These are phyloP conservation scores for Hirtodrosophila cameraria DNA, from an alignment of 2,888 invertebrate genomes.

Conservation along the genomic window DNA sequence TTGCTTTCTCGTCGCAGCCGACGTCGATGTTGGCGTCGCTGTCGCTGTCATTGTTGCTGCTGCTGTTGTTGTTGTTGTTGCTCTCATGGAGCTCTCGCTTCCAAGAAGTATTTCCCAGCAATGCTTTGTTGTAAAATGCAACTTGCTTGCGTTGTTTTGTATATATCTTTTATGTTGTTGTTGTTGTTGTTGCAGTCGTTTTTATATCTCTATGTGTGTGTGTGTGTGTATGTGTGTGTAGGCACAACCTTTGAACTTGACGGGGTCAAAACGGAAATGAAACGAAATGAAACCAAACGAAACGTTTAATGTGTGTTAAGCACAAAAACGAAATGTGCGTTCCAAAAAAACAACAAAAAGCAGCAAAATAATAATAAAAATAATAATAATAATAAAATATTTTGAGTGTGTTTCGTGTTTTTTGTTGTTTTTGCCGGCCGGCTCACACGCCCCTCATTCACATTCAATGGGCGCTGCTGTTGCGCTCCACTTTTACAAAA, in stretches of 20 bases:
- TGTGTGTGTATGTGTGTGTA: slow-evolving; percentile 30
- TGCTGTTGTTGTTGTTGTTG: slow-evolving; percentile 22
- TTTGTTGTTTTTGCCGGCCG: slow-evolving; percentile 47
- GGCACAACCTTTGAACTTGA: slow-evolving; percentile 70
- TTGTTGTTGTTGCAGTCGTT: slow-evolving; percentile 13
- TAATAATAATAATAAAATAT: slow-evolving; percentile 42
- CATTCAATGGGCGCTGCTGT: slow-evolving; percentile 61
- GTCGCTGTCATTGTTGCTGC: slow-evolving; percentile 28
- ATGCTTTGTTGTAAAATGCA: slow-evolving; percentile 41
- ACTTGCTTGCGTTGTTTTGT: slow-evolving; percentile 19
- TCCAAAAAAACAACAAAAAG: slow-evolving; percentile 39
- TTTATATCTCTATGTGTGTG: slow-evolving; percentile 11
- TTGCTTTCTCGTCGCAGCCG: slow-evolving; percentile 73
- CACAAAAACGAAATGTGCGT: slow-evolving; percentile 36
- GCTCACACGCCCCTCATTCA: slow-evolving; percentile 72
- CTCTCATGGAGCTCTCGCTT: slow-evolving; percentile 45
- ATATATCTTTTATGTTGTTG: slow-evolving; percentile 12
- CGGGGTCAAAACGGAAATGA: slow-evolving; percentile 68
- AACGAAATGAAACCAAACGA: slow-evolving; percentile 59
- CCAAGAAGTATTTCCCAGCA: slow-evolving; percentile 44
- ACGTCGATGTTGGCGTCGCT: slow-evolving; percentile 54
- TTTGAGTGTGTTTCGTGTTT: slow-evolving; percentile 15
- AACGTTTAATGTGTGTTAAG: slow-evolving; percentile 54
- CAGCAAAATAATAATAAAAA: slow-evolving; percentile 20
- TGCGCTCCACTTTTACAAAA: slow-evolving; percentile 64